These are phyloP conservation scores for Lepidochitona cinerea DNA, from an alignment of 2,888 invertebrate genomes.

Conservation along the genomic window DNA sequence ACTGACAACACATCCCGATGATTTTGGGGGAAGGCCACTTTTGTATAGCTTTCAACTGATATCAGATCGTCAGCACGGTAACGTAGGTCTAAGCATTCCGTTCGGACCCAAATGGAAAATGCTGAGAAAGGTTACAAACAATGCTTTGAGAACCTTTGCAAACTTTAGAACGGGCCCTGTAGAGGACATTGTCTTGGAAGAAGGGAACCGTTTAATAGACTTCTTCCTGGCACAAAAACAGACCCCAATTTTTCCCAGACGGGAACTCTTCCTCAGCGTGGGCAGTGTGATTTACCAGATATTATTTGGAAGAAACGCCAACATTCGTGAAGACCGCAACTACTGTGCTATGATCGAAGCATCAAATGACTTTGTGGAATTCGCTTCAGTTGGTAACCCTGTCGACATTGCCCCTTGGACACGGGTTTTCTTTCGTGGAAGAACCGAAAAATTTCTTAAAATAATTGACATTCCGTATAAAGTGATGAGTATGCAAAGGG, in stretches of 20 bases:
- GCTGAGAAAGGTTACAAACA: conserved; percentile 33
- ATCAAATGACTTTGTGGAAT: conserved; percentile 16
- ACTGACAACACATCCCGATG: conserved; percentile 16
- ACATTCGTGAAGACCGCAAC: conserved; percentile 24
- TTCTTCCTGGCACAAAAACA: not conserved
- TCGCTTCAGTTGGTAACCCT: conserved; percentile 32
- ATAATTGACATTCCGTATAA: not conserved
- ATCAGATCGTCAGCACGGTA: conserved; percentile 6
- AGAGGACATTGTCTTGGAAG: conserved; percentile 20
- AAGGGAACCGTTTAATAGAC: conserved; percentile 5
- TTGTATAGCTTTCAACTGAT: conserved; percentile 16
- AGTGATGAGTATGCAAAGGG: not conserved
- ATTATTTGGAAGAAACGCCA: conserved; percentile 23
- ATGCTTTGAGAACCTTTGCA: conserved; percentile 27
- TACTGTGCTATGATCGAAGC: conserved; percentile 13
- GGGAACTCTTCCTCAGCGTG: conserved; percentile 7
- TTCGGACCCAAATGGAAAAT: conserved; percentile 32
- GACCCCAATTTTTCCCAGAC: not conserved
- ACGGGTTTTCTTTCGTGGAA: conserved; percentile 14
- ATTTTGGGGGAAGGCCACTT: conserved; percentile 29
- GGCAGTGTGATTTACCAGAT: conserved; percentile 34
- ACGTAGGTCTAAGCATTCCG: conserved; percentile 11
- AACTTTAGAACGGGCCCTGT: conserved; percentile 19
- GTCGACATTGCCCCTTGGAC: conserved; percentile 42
- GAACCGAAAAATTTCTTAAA: not conserved